phyloP scores from a whole-genome alignment of 2,797 vertebrate species.

The Neosilurus hyrtlii region DNA sequence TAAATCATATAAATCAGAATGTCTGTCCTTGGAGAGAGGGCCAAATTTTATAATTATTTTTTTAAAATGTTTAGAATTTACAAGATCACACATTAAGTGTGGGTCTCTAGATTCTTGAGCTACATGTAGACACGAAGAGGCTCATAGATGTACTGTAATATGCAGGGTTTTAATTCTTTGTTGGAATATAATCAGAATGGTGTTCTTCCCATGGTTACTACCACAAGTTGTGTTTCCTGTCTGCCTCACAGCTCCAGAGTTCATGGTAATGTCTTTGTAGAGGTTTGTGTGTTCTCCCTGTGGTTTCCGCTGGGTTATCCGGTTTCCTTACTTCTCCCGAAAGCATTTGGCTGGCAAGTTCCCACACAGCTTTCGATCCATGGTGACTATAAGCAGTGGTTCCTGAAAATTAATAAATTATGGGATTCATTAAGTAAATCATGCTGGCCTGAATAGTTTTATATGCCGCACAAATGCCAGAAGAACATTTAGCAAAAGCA shows the following conservation, averaged over 20 bases:
- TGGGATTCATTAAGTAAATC: neutral
- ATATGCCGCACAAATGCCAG: neutral
- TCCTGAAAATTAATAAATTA: slow-evolving; percentile 3
- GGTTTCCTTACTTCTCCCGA: neutral
- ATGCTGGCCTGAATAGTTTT: neutral
- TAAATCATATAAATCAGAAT: neutral
- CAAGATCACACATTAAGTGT: neutral
- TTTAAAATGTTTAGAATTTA: too few relatives aligned
- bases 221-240: too few relatives aligned
- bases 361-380: neutral
- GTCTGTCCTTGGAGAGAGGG: neutral
- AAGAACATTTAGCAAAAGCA: neutral
- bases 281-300: neutral
- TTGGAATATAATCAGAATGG: neutral
- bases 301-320: neutral
- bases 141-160: neutral
- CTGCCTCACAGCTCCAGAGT: neutral
- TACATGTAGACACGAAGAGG: neutral
- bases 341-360: neutral
- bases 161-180: neutral
- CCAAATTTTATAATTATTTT: too few relatives aligned
- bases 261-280: neutral
- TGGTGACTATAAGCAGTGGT: neutral
- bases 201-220: neutral
- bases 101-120: neutral